Conservation (phyloP, 53 echinoderm and acorn worm genomes). For the Echinometra lucunter region DNA sequence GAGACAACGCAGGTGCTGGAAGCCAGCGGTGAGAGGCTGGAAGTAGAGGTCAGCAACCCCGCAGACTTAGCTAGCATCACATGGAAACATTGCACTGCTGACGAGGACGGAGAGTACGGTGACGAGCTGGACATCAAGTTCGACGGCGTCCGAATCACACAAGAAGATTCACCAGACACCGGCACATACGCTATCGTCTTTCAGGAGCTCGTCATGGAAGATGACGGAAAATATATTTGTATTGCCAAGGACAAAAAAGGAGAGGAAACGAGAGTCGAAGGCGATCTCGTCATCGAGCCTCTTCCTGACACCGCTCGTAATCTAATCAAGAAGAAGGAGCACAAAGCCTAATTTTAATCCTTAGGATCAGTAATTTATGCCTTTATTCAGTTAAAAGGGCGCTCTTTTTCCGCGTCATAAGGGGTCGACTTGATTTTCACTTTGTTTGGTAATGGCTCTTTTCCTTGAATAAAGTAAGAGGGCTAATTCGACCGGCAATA, state of each 20-base stretch:
- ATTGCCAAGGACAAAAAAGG: constrained; percentile 68
- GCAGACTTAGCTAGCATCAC: constrained; percentile 33
- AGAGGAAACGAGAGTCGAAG: constrained; percentile 56
- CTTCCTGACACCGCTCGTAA: constrained; percentile 64
- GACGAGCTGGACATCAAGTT: constrained; percentile 40
- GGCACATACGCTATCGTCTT: constrained; percentile 66
- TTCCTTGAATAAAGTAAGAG: neutral
- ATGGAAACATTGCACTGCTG: constrained; percentile 49
- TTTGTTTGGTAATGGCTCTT: neutral
- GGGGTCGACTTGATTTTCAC: constrained; percentile 24
- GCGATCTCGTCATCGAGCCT: constrained; percentile 66
- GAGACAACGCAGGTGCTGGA: constrained; percentile 60
- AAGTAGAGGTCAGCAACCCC: constrained; percentile 43
- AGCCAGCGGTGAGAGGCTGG: constrained; percentile 56
- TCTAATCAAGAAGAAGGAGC: constrained; percentile 64
- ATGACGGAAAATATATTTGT: constrained; percentile 65
- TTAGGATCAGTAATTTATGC: constrained; percentile 20
- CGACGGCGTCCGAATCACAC: constrained; percentile 59
- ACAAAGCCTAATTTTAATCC: constrained; percentile 57
- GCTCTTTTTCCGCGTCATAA: neutral
- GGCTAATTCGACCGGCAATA: constrained; percentile 23
- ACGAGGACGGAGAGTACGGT: constrained; percentile 64
- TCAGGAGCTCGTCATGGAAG: constrained; percentile 61
- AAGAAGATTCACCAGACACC: constrained; percentile 26
- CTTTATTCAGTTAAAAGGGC: neutral